Evolutionary conservation across 2,888 invertebrate species (phyloP), one percentile per base, ranked within the genome.

Genomic region (Dynastes grantii): DNA sequence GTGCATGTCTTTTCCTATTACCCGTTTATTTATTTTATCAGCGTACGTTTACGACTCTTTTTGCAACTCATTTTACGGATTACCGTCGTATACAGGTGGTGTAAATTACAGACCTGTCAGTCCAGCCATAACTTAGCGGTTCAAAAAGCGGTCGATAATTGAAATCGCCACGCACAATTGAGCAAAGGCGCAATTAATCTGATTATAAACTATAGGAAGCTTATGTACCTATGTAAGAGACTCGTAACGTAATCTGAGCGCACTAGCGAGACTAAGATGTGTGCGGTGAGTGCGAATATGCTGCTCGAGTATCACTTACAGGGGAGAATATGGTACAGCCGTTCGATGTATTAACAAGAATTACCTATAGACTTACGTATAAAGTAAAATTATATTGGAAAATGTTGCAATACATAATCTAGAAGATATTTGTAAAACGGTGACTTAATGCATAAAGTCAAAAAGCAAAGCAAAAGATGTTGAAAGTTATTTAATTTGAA

Each of bases 141-240:
- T 77, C 53, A 77, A 64, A 58, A 68, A 77, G 53, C 45, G 58
- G 45, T 45, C 37, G 65, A 68, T 77, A 77, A 77, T 77, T 77
- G 77, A 77, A 67, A 77, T 77, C 68, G 78, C 76, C 76, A 78
- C 73, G 73, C 78, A 76, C 73, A 80, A 78, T 80, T 78, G 80
- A 75, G 67, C 76, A 78, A 70, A 63, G 73, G 51, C 22, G 78
- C 76, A 80, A 80, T 80, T 80, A 80, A 80, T 80, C 77, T 76
- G 78, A 76, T 71, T 78, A 73, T 55, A 78, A 78, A 76, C 78
- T 76, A 73, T 80, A 76, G 73, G 80, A 73, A 80, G 76, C 71
- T 55, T 49, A 68, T 73, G 68, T 53, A 70, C 29, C 45, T 73
- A 70, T 45, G 61, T 76, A 65, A 49, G 32, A 51, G 27, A 27